Evolutionary conservation across 2,797 vertebrate species (phyloP), one percentile per base, ranked within the genome.

Genomic region (Acridotheres tristis): DNA sequence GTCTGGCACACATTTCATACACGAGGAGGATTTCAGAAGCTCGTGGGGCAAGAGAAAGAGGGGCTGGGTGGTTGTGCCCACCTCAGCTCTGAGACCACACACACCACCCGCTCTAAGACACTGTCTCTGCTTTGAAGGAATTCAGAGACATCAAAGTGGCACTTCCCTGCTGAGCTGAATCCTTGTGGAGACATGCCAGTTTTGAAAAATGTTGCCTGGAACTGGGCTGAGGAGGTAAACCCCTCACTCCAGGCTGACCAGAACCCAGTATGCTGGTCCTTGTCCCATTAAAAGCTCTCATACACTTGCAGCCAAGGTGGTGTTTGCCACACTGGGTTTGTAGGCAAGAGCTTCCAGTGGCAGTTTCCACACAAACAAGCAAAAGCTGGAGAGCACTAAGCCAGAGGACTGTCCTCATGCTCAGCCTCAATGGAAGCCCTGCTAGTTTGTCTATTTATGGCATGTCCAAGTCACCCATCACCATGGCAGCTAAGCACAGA

Each of bases 401-500:
- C 45, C 65, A 65, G 65, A 74, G 72, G 34, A 71, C 34, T 6
- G 14, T 68, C 54, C 75, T 83, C 61, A 42, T 9, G 30, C 68
- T 51, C 50, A 66, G 62, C 20, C 59, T 11, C 42, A 9, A 27
- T 13, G 45, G 75, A 80, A 92, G 53, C 51, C 51, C 55, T n/a
- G 36, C 47, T 85, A 32, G n/a, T 72, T 55, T 84, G 48, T 92
- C 62, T 89, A 27, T 91, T 94, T 94, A 30, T 84, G 92, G 79
- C 73, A 63, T 42, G 66, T 83, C 90, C 94, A 94, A 85, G 78
- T 40, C 88, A 89, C 84, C 87, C 66, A 75, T 93, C 68, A 55
- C 89, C 85, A 73, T 69, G 75, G 90, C 81, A 96, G 93, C 92
- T 95, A 83, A 88, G 75, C 72, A 89, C 82, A 86, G 66, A 84